Evolutionary conservation across 2,888 invertebrate genomes (phyloP).

Genomic region (Apodemia duryi): DNA sequence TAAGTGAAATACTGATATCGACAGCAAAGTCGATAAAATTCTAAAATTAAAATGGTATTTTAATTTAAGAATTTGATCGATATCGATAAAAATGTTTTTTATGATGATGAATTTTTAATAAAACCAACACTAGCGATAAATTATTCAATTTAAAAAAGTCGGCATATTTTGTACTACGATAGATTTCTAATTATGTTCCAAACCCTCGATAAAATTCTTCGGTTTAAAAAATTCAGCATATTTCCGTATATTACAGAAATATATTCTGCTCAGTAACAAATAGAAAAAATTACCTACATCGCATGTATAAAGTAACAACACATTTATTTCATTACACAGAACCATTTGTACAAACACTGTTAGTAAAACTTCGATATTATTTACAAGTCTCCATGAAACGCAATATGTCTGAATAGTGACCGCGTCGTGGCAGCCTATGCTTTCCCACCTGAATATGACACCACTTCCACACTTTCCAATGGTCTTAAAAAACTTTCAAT

Average conservation of each 20-base stretch:
- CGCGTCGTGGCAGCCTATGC: constrained; percentile 75
- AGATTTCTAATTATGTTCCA: too few relatives aligned
- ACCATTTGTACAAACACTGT: constrained; percentile 42
- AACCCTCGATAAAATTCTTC: too few relatives aligned
- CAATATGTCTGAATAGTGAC: constrained; percentile 69
- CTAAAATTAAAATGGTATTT: too few relatives aligned
- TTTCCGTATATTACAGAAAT: background rate
- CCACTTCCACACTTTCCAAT: constrained; percentile 48
- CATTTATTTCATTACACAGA: constrained; percentile 1
- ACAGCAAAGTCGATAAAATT: too few relatives aligned
- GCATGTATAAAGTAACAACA: background rate
- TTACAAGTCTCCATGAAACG: constrained; percentile 67
- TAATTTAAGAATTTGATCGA: too few relatives aligned
- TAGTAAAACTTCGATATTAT: constrained; percentile 50
- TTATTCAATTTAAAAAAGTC: too few relatives aligned
- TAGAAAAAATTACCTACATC: background rate
- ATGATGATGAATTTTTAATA: too few relatives aligned
- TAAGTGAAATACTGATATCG: too few relatives aligned
- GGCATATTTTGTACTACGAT: too few relatives aligned
- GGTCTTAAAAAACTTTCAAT: constrained; percentile 44
- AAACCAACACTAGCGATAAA: too few relatives aligned
- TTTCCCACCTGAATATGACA: constrained; percentile 78
- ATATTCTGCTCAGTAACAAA: background rate
- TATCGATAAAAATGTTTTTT: too few relatives aligned
- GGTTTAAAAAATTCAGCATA: too few relatives aligned